These are phyloP conservation scores for Ernsta delagoae DNA, from an alignment of 2,888 invertebrate species.

Conservation along the genomic window DNA sequence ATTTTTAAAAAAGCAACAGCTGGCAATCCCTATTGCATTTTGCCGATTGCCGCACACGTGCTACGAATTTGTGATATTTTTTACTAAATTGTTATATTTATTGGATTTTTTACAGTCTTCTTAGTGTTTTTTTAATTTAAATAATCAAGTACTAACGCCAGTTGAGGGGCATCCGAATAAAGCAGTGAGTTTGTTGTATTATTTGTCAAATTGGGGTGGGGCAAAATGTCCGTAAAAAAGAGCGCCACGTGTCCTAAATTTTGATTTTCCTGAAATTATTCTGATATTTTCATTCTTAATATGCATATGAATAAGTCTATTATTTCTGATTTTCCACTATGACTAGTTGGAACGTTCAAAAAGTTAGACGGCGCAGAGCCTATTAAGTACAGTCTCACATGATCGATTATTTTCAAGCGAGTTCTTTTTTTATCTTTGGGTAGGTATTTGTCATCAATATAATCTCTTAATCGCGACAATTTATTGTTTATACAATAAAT, in stretches of 20 bases:
- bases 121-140: conserved; percentile 55
- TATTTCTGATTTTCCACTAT: background rate
- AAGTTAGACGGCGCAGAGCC: conserved; percentile 34
- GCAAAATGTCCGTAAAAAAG: conserved; percentile 73
- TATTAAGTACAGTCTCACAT: conserved; percentile 56
- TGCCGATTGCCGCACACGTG: conserved; percentile 83
- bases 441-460: no score
- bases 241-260: conserved; percentile 82
- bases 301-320: no score
- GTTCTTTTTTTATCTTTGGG: conserved; percentile 47
- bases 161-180: conserved; percentile 55
- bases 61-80: conserved; percentile 82
- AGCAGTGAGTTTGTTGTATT: conserved; percentile 64
- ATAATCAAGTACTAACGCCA: conserved; percentile 61
- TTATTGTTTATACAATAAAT: no score
- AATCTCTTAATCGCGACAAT: no score
- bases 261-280: conserved; percentile 56
- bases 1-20: no score
- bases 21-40: conserved; percentile 70
- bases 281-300: conserved; percentile 24
- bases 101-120: conserved; percentile 58
- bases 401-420: conserved; percentile 63
- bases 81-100: conserved; percentile 69
- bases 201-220: conserved; percentile 79
- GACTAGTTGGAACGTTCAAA: background rate